phyloP scores from a whole-genome alignment of 1,140 invertebrate species.

The Sminthurinus signatus region DNA sequence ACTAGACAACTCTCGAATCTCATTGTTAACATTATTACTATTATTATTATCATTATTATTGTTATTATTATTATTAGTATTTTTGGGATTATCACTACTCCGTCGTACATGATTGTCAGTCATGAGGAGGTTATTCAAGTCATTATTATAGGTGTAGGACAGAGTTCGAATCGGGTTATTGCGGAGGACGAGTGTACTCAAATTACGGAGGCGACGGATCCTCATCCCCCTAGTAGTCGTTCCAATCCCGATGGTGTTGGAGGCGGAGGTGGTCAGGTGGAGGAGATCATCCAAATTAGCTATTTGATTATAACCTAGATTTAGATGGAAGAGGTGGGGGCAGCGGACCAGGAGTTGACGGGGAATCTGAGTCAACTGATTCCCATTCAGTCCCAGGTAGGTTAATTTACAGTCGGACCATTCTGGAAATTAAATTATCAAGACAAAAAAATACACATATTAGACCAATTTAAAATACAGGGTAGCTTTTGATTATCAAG shows the following conservation, averaged over 20 bases:
- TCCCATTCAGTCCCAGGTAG: slow-evolving; percentile 40
- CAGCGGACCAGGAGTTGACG: slow-evolving; percentile 27
- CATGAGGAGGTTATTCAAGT: slow-evolving; percentile 41
- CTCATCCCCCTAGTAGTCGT: neutral
- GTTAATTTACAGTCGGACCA: slow-evolving; percentile 35
- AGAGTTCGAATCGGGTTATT: slow-evolving; percentile 76
- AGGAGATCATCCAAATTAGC: slow-evolving; percentile 36
- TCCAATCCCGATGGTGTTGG: neutral
- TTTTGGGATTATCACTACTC: slow-evolving; percentile 1
- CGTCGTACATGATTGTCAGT: neutral
- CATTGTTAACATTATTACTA: slow-evolving; percentile 4
- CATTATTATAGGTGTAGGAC: slow-evolving; percentile 56
- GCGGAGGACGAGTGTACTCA: slow-evolving; percentile 73
- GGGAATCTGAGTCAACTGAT: slow-evolving; percentile 35
- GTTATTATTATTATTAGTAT: slow-evolving; percentile 13
- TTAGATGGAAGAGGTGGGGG: slow-evolving; percentile 35
- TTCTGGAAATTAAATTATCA: slow-evolving; percentile 11
- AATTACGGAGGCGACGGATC: slow-evolving; percentile 46
- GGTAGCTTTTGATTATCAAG: neutral
- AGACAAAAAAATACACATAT: no score
- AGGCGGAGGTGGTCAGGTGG: slow-evolving; percentile 15
- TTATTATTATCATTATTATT: slow-evolving; percentile 17
- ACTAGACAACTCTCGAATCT: neutral
- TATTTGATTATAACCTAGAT: slow-evolving; percentile 41
- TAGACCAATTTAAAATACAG: no score